Evolutionary conservation across 2,888 invertebrate genomes (phyloP), one percentile per base, ranked within the genome.

Genomic region (Osmoderma eremita): DNA sequence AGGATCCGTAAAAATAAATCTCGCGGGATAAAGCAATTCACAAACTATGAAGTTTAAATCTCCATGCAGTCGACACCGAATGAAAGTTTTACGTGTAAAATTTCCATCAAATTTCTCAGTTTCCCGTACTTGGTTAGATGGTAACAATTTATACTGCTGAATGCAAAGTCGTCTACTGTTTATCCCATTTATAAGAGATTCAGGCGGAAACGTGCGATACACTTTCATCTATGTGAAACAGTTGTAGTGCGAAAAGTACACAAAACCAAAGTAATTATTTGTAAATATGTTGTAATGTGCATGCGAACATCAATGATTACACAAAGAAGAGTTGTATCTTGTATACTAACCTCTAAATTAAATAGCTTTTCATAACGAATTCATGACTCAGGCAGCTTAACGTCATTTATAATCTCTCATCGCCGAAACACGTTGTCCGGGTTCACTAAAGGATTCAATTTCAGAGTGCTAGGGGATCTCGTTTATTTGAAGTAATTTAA

Each of bases 401-500:
- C n/a, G 20, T 30, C 24, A 58, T 58, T 42, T 58, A 58, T 24
- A 58, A 58, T 58, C 56, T 38, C 54, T 24, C 15, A 24, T 45
- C 42, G 3, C 30, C 24, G 38, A 18, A 38, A 41, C 41, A 56
- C 15, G 41, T 41, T 42, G n/a, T 10, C 22, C 56, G 15, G 24
- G 42, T 42, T 58, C 56, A 58, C 6, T 24, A 38, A 13, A 58
- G 56, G 56, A 58, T 58, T 58, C 56, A 58, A 58, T 58, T 30
- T 41, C 30, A 42, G 22, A 56, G 13, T 42, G 42, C 17, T 58
- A 17, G 42, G 22, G 56, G 42, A 15, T 42, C 56, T 58, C 56
- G 15, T 24, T 58, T 58, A 58, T 58, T 58, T 58, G n/a, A 41
- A 58, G 45, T 42, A 24, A 58, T 58, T 58, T 58, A 58, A 58